Conservation (phyloP, 2,888 invertebrate species). For the Pseudolycoriella hygida region DNA sequence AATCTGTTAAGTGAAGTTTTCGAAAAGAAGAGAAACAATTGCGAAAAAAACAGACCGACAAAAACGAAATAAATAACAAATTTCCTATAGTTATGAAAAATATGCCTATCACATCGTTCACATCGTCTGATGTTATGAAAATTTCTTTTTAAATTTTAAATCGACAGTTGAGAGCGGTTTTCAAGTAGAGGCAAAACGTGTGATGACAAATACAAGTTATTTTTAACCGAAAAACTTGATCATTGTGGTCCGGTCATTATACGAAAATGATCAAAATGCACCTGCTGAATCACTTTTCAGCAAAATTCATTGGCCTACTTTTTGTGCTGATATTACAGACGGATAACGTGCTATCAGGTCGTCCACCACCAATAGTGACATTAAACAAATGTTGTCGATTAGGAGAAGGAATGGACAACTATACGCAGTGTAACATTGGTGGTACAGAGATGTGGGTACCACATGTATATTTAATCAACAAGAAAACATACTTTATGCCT, state of each 20-base stretch:
- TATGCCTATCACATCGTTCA: no score
- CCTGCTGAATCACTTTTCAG: background rate
- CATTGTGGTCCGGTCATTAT: no score
- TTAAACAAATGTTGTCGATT: slow-evolving; percentile 37
- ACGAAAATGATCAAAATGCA: background rate
- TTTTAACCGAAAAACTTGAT: background rate
- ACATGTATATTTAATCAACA: slow-evolving; percentile 36
- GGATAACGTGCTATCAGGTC: background rate
- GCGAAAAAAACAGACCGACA: no score
- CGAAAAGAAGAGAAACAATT: no score
- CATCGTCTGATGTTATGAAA: no score
- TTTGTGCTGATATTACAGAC: background rate
- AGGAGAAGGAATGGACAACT: slow-evolving; percentile 30
- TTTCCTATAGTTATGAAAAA: no score
- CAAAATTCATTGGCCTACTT: background rate
- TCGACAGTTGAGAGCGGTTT: no score
- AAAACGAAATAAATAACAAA: no score
- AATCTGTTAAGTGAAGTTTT: no score
- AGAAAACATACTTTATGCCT: slow-evolving; percentile 26
- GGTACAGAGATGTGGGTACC: slow-evolving; percentile 34
- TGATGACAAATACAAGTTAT: background rate
- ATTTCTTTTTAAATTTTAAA: no score
- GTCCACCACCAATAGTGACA: slow-evolving; percentile 14
- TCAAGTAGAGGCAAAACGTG: background rate
- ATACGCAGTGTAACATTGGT: slow-evolving; percentile 24